Conservation (phyloP, 2,113 vertebrate species). For the Tichodroma muraria region DNA sequence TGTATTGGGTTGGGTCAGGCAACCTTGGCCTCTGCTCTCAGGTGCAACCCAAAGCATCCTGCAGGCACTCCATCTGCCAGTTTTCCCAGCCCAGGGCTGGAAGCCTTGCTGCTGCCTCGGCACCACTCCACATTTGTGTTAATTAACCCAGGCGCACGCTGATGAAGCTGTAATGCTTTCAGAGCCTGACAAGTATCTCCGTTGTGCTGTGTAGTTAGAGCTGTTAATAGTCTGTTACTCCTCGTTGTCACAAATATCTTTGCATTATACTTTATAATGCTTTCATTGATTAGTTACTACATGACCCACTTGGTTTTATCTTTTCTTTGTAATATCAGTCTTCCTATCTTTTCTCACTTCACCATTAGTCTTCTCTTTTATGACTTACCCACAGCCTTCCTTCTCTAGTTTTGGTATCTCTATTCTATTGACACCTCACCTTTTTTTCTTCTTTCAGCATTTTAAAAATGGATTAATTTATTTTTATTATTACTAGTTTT, state of each 20-base stretch:
- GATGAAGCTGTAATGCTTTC: background rate
- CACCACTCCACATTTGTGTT: background rate
- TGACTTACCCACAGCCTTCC: background rate
- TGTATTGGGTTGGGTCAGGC: background rate
- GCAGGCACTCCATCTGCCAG: accelerated
- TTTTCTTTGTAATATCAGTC: background rate
- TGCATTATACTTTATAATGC: background rate
- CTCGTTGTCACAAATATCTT: background rate
- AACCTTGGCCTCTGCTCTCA: background rate
- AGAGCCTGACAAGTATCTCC: background rate
- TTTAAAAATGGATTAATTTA: background rate
- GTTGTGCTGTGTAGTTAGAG: background rate
- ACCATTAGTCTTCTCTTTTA: background rate
- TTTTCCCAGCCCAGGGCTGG: background rate
- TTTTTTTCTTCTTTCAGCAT: background rate
- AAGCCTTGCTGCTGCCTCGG: background rate
- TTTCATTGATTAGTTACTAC: background rate
- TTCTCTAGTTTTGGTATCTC: background rate
- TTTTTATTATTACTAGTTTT: background rate
- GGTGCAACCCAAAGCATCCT: background rate
- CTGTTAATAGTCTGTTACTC: background rate
- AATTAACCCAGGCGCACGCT: background rate
- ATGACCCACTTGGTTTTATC: background rate
- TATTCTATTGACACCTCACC: background rate
- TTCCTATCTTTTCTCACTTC: background rate